Percentiles rank a stretch among this genome's conserved stretches.
Evolutionary conservation across 2,797 vertebrate species (phyloP).

Genomic region (Mastacembelus armatus): DNA sequence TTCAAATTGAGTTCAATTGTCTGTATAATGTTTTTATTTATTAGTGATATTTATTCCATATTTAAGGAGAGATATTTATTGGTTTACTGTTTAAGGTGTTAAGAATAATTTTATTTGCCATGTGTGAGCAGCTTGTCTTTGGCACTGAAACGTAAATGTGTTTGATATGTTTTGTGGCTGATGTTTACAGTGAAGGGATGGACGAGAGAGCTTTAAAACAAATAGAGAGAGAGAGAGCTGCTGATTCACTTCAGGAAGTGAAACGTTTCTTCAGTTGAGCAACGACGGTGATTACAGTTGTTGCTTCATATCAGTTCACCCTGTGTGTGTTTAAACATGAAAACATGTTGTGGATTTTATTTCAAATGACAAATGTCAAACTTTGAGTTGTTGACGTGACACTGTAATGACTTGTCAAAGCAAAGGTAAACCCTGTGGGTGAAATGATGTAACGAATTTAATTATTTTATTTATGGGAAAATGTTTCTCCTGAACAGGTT

Average conservation of each 20-base stretch:
- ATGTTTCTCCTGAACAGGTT: too few species aligned
- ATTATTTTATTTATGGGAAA: background rate
- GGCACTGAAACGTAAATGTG: too few species aligned
- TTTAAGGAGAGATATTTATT: conserved; percentile 6
- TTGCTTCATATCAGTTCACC: too few species aligned
- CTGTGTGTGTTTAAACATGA: background rate
- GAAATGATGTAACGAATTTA: background rate
- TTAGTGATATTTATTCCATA: conserved; percentile 36
- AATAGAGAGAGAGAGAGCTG: too few species aligned
- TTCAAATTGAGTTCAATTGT: too few species aligned
- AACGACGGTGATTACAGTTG: background rate
- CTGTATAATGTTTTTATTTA: conserved; percentile 24
- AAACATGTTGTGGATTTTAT: background rate
- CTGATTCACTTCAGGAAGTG: background rate
- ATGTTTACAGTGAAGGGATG: too few species aligned
- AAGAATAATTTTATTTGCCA: background rate
- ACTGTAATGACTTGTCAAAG: background rate
- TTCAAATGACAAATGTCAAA: background rate
- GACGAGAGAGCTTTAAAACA: background rate
- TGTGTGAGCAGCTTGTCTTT: too few species aligned
- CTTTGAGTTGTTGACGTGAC: background rate
- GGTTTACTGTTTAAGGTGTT: background rate
- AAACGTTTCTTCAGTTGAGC: background rate
- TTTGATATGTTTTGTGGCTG: too few species aligned
- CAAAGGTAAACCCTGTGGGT: conserved; percentile 5